These are phyloP conservation scores for Anoura caudifer DNA, from an alignment of 2,113 vertebrate genomes.

Conservation along the genomic window DNA sequence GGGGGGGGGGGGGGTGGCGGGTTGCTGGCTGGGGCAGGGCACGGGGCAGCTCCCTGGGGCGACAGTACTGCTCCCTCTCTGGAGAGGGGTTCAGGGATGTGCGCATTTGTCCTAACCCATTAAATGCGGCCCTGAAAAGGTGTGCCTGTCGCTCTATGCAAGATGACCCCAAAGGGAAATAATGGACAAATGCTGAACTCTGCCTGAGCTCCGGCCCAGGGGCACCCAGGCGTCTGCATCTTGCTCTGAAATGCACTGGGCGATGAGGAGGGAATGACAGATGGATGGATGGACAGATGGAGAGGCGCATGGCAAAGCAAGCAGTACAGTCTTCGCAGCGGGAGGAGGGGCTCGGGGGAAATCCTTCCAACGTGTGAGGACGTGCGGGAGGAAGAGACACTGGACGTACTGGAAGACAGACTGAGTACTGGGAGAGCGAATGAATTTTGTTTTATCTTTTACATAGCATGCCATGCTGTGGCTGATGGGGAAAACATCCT, in stretches of 20 bases:
- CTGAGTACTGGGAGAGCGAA: not conserved
- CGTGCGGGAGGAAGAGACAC: not conserved
- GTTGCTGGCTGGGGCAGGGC: not conserved
- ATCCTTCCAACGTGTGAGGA: too few relatives aligned
- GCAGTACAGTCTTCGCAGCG: not conserved
- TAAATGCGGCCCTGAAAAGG: not conserved
- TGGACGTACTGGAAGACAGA: too few relatives aligned
- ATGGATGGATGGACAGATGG: not conserved
- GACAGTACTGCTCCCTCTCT: accelerated
- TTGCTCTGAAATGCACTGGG: not conserved
- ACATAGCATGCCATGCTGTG: too few relatives aligned
- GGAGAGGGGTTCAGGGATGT: not conserved
- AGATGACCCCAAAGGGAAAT: not conserved
- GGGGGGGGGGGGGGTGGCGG: not conserved
- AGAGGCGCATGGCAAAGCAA: not conserved
- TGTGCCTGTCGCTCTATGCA: not conserved
- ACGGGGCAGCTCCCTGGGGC: not conserved
- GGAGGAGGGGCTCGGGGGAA: not conserved
- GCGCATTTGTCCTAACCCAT: not conserved
- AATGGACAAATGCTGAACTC: too few relatives aligned
- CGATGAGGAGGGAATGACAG: too few relatives aligned
- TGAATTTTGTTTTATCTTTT: accelerated
- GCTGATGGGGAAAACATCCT: not conserved
- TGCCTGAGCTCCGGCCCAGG: accelerated
- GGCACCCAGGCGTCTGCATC: not conserved